Evolutionary conservation across 2,888 invertebrate genomes (phyloP), one percentile per base, ranked within the genome.

Genomic region (Acronicta psi): DNA sequence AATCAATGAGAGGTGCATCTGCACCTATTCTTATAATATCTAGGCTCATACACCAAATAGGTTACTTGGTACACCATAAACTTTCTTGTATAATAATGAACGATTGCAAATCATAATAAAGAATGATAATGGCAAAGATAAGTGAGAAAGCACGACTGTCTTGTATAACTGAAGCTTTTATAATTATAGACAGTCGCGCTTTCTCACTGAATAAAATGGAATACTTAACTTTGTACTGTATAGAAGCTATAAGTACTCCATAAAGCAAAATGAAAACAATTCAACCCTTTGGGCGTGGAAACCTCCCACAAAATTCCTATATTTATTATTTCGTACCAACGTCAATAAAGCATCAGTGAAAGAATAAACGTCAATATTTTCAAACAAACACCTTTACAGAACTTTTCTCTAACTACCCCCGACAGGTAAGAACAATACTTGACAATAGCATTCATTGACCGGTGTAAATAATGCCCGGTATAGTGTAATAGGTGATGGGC

Each of bases 401-500:
- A 29, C 23, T 59, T 69, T 50, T 49, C 46, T 57, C 25, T 37
- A 45, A 54, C 29, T 59, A 56, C 66, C 69, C 20, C 74, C 73
- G 23, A 45, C 49, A 25, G 75, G 0, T 43, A 18, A 10, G 31
- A 55, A 75, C 69, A 74, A 73, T 59, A 38, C 34, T 54, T 14
- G 2, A 16, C 34, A 9, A 37, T 45, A 16, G 40, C 45, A 46
- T 65, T 70, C 72, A 71, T 56, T 64, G 72, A 59, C 45, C 36
- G 55, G 55, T 59, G 53, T 57, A 64, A 69, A 64, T 45, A 68
- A 62, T 52, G 60, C 49, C 51, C 52, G 29, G 14, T n/a, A 50
- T 43, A 66, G 69, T 73, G 69, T 73, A 10, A 43, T 72, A 10
- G 23, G 43, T 54, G 46, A 65, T 55, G 69, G 66, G 69, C 53